Percentiles rank a stretch among this genome's conserved stretches.
Conservation (phyloP, 1,140 invertebrate genomes). For the Battus philenor region DNA sequence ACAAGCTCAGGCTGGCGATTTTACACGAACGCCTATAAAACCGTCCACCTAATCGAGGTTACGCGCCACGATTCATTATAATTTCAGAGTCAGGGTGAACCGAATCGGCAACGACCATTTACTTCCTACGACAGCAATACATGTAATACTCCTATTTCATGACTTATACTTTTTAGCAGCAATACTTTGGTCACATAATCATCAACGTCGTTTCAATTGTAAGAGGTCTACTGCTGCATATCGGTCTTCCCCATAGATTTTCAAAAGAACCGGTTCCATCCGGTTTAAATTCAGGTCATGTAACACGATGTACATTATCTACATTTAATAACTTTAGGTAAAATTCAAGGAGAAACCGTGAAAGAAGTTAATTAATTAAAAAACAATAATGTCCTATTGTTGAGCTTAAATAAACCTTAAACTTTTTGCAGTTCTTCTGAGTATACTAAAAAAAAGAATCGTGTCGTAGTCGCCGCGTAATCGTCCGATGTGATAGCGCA, state of each 20-base stretch:
- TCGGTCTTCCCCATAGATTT: too few species aligned
- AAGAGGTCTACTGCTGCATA: too few species aligned
- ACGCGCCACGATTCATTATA: conserved; percentile 38
- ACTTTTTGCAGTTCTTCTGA: too few species aligned
- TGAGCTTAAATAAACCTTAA: too few species aligned
- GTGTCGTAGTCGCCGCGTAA: conserved; percentile 2
- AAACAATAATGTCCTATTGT: not conserved
- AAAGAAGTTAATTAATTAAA: not conserved
- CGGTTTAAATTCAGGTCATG: too few species aligned
- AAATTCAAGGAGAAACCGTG: too few species aligned
- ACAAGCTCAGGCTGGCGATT: not conserved
- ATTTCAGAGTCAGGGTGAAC: conserved; percentile 44
- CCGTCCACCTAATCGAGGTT: conserved; percentile 29
- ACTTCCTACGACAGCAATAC: not conserved
- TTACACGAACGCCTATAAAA: conserved; percentile 15
- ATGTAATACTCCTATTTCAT: too few species aligned
- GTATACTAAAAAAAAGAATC: too few species aligned
- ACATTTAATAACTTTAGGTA: not conserved
- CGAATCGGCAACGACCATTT: conserved; percentile 11
- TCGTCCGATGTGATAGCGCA: not conserved
- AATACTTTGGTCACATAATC: too few species aligned
- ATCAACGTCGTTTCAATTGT: too few species aligned
- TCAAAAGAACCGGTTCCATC: too few species aligned
- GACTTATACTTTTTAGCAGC: too few species aligned
- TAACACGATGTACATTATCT: not conserved